Evolutionary conservation across 1,140 invertebrate species (phyloP), one percentile per base, ranked within the genome.

Genomic region (Aporrectodea caliginosa): DNA sequence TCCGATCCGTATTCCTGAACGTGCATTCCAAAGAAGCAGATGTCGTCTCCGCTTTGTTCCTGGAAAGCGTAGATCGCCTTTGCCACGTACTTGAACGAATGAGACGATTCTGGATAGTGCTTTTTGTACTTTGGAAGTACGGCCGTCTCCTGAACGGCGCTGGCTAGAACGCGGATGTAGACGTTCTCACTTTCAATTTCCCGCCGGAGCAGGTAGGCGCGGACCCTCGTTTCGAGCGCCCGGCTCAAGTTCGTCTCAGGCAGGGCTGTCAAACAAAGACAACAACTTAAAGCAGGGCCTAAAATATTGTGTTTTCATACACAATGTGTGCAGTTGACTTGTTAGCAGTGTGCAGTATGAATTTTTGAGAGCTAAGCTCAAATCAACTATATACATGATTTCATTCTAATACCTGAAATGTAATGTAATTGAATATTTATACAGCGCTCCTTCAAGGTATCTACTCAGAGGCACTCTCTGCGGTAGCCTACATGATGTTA

Each of bases 21-120:
- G 88, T 99, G 98, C 95, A 99, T 98, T 79, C 98, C 98, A 89
- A 99, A 99, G 91, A 99, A 99, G 89, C 98, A 99, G 1, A 99
- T 96, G 90, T 99, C 98, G 2, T 93, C 93, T 32, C 97, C 97
- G 86, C 99, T 97, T 35, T 99, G 94, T 84, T 99, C 96, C 89
- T 99, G 97, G 90, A 99, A 99, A 78, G 98, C 98, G 90, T 99
- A 99, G 76, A 99, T 90, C 1, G 98, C 97, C 90, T 99, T 99
- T 58, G 43, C 6, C 6, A 58, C 22, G 43, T 58, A 58, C 6
- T 6, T 22, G 22, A 58, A 58, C 22, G 43, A 58, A 58, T 58
- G 6, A 12, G 6, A 22, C 6, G 22, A 6, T 58, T 58, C 43
- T 58, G 43, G 43, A 58, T 12, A 58, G 43, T 58, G 22, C 22